Percentiles rank a stretch among this genome's conserved stretches.
Evolutionary conservation across 1,140 invertebrate genomes (phyloP).

Genomic region (Caenorhabditis brenneri): DNA sequence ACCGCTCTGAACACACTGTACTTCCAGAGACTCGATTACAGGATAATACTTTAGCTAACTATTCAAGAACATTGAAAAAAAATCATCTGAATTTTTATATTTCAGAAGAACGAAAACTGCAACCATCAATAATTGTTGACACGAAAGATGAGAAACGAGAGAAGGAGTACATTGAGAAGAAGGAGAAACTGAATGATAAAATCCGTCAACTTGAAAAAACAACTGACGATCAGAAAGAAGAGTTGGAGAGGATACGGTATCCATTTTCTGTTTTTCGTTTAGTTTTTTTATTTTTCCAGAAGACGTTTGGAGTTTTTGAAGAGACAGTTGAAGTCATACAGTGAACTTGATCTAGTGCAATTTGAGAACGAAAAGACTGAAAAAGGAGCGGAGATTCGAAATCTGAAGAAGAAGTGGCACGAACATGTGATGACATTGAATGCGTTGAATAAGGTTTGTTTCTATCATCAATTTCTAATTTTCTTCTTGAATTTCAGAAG

Average conservation of each 20-base stretch:
- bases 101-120: not conserved
- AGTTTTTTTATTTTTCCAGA: not conserved
- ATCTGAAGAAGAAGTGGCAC: not conserved
- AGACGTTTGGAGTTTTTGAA: not conserved
- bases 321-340: not conserved
- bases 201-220: not conserved
- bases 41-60: no score
- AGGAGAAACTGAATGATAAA: slow-evolving; percentile 8
- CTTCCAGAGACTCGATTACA: no score
- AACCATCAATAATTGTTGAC: not conserved
- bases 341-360: not conserved
- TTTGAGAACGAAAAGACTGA: slow-evolving; percentile 28
- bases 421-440: slow-evolving; percentile 11
- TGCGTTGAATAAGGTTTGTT: slow-evolving; percentile 32
- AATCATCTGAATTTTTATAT: not conserved
- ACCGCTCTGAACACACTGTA: no score
- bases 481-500: not conserved
- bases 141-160: slow-evolving; percentile 21
- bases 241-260: slow-evolving; percentile 26
- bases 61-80: not conserved
- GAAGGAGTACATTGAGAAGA: slow-evolving; percentile 16
- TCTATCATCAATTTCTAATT: no score
- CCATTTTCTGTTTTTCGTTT: not conserved
- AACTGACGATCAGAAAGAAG: not conserved
- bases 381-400: slow-evolving; percentile 15